These are phyloP conservation scores for Lichenostomus cassidix DNA, from an alignment of 2,113 vertebrate genomes.

Conservation along the genomic window DNA sequence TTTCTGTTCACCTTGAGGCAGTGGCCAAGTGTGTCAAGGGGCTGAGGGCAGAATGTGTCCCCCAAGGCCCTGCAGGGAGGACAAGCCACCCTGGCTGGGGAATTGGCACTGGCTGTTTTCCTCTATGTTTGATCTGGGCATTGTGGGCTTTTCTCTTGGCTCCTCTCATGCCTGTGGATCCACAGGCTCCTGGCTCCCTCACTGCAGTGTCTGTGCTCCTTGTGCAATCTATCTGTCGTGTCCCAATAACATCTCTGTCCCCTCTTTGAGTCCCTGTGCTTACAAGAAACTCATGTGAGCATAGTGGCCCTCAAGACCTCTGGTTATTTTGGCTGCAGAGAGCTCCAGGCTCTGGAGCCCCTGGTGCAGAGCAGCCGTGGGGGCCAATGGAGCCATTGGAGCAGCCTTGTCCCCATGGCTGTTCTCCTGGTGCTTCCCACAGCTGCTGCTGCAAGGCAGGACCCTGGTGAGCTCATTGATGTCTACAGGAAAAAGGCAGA, in stretches of 20 bases:
- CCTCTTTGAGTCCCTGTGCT: background rate
- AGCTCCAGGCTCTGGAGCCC: background rate
- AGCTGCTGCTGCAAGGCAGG: background rate
- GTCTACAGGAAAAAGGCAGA: background rate
- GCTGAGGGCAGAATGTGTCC: background rate
- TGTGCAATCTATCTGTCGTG: background rate
- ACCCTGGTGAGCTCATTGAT: background rate
- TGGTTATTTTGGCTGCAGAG: background rate
- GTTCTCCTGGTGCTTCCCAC: background rate
- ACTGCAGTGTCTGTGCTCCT: background rate
- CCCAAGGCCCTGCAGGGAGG: background rate
- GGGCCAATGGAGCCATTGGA: too few relatives aligned
- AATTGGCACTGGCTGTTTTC: background rate
- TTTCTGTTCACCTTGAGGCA: background rate
- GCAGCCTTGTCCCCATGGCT: background rate
- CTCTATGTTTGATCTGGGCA: rapidly evolving
- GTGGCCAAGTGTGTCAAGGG: background rate
- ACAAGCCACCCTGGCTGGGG: background rate
- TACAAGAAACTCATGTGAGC: background rate
- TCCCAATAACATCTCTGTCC: background rate
- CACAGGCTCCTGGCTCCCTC: background rate
- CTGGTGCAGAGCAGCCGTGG: background rate
- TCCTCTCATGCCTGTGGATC: background rate
- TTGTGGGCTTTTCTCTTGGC: background rate
- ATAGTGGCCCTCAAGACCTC: background rate